These are phyloP conservation scores for Aplysina aerophoba DNA, from an alignment of 37 sponge, comb jelly and placozoan genomes.

Conservation along the genomic window DNA sequence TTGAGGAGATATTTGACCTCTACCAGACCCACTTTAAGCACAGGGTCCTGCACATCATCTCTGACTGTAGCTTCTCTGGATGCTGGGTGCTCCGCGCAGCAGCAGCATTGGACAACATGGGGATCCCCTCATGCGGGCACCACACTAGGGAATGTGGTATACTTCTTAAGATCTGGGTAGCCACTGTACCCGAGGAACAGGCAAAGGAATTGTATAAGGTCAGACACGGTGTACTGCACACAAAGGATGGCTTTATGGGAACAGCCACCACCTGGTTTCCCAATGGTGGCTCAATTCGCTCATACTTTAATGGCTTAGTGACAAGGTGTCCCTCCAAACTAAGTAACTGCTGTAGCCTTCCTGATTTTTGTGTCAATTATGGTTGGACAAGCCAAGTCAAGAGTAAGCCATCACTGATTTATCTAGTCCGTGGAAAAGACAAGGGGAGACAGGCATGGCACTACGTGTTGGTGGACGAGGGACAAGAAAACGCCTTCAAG, in stretches of 20 bases:
- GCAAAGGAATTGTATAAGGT: too few relatives aligned
- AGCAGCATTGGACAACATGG: conserved; percentile 37
- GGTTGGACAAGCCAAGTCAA: neutral
- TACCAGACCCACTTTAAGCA: conserved; percentile 39
- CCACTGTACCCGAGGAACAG: neutral
- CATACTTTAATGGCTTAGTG: too few relatives aligned
- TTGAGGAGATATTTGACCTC: conserved; percentile 59
- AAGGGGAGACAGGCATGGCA: conserved; percentile 67
- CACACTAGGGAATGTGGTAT: conserved; percentile 47
- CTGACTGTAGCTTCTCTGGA: conserved; percentile 57
- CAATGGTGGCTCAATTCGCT: too few relatives aligned
- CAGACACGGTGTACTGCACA: too few relatives aligned
- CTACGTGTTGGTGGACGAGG: conserved; percentile 68
- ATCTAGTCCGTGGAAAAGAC: conserved; percentile 47
- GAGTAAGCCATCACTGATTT: neutral
- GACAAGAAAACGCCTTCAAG: conserved; percentile 37
- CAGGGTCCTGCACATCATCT: conserved; percentile 40
- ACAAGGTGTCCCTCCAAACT: too few relatives aligned
- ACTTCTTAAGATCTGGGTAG: conserved; percentile 36
- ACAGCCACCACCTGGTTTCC: too few relatives aligned
- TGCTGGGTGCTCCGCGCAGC: conserved; percentile 33
- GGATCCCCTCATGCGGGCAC: conserved; percentile 62
- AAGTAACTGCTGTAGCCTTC: too few relatives aligned
- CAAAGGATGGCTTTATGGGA: too few relatives aligned
- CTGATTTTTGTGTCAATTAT: neutral